Conservation (phyloP, 2,797 vertebrate genomes). For the Lophius americanus region DNA sequence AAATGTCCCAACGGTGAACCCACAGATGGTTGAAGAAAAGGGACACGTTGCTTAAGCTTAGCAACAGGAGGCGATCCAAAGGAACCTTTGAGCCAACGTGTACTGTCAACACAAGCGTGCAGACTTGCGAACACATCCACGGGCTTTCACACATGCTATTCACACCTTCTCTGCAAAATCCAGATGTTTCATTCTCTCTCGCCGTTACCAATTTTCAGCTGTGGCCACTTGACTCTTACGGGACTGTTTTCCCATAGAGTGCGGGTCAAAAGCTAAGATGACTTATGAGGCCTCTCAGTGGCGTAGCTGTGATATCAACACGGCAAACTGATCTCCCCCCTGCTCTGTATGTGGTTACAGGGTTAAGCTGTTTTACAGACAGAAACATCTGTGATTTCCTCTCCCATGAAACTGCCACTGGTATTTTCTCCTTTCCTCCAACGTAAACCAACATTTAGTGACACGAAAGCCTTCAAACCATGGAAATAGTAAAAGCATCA, state of each 20-base stretch:
- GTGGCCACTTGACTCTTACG: conserved; percentile 39
- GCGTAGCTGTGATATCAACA: conserved; percentile 55
- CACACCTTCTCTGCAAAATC: conserved; percentile 11
- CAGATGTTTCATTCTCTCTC: conserved; percentile 34
- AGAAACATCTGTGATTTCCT: conserved; percentile 77
- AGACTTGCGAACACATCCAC: neutral
- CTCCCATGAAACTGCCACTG: conserved; percentile 49
- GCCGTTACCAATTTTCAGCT: conserved; percentile 43
- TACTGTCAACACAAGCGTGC: neutral
- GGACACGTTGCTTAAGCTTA: too few species aligned
- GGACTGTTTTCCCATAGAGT: conserved; percentile 58
- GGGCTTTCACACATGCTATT: conserved; percentile 12
- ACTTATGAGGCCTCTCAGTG: conserved; percentile 55
- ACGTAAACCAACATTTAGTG: conserved; percentile 20
- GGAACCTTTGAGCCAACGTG: neutral
- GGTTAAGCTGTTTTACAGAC: conserved; percentile 73
- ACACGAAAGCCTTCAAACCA: conserved; percentile 22
- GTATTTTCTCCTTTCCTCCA: conserved; percentile 34
- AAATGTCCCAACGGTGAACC: too few species aligned
- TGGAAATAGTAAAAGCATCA: conserved; percentile 35
- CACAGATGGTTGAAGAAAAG: too few species aligned
- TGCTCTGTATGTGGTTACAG: conserved; percentile 53
- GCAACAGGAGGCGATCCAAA: neutral
- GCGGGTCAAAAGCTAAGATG: conserved; percentile 71
- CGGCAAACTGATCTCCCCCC: conserved; percentile 45